Evolutionary conservation across 2,113 vertebrate species (phyloP).

Genomic region (Tinamus guttatus): DNA sequence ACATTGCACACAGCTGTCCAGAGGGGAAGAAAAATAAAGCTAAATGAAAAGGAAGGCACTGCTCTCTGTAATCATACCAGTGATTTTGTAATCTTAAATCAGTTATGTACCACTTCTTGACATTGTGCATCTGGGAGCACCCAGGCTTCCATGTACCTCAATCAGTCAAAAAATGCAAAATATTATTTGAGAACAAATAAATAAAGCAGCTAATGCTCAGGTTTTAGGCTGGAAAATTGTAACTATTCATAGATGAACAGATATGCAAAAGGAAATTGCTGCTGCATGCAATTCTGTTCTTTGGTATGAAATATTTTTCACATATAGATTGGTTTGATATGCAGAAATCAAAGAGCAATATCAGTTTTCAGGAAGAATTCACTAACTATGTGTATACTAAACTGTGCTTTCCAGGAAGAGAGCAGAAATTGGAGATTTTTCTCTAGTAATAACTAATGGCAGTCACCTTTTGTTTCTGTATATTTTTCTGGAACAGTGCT

Average conservation of each 20-base stretch:
- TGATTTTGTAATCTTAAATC: slow-evolving; percentile 74
- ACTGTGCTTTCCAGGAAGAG: neutral
- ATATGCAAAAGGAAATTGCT: neutral
- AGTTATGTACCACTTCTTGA: slow-evolving; percentile 68
- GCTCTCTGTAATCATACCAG: slow-evolving; percentile 75
- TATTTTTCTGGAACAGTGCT: neutral
- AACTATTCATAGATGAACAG: neutral
- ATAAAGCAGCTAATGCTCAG: neutral
- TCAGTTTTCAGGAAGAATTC: neutral
- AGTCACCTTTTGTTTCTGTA: neutral
- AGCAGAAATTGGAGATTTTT: neutral
- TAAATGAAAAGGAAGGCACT: slow-evolving; percentile 71
- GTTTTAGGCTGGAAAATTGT: neutral
- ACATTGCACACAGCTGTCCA: slow-evolving; percentile 84
- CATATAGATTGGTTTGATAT: neutral
- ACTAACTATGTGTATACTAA: neutral
- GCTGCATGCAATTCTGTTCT: neutral
- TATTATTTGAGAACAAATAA: neutral
- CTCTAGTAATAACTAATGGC: neutral
- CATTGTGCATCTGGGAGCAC: slow-evolving; percentile 67
- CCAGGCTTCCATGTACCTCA: neutral
- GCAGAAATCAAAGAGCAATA: neutral
- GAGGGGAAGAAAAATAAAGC: slow-evolving; percentile 76
- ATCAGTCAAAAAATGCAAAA: neutral
- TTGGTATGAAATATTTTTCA: neutral